phyloP scores from a whole-genome alignment of 2,113 vertebrate genomes.

The Crocuta crocuta region DNA sequence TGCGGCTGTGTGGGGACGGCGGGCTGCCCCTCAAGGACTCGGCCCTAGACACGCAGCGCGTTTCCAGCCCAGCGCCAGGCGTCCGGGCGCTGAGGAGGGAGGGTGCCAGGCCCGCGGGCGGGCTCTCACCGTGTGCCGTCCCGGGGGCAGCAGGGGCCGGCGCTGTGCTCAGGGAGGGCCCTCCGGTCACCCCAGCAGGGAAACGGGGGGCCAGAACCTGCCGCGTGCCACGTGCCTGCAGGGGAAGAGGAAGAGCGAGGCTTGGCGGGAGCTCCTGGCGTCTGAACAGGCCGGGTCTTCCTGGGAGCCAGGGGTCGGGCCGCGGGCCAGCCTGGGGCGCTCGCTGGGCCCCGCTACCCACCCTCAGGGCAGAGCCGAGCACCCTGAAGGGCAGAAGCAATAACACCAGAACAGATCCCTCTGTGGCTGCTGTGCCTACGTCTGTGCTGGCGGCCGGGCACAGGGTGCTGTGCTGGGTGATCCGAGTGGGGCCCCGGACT shows the following conservation, averaged over 20 bases:
- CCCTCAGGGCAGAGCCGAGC: neutral
- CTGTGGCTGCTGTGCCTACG: neutral
- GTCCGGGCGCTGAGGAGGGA: neutral
- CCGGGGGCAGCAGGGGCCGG: neutral
- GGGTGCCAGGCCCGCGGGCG: neutral
- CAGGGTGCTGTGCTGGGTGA: neutral
- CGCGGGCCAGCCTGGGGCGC: neutral
- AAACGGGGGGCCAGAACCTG: neutral
- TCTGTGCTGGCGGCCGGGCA: neutral
- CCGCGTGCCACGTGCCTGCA: neutral
- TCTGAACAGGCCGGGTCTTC: too few species aligned
- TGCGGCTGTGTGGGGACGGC: neutral
- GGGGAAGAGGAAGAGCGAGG: neutral
- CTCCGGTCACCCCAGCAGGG: neutral
- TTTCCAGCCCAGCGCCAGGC: neutral
- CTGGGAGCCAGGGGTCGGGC: neutral
- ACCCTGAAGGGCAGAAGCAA: neutral
- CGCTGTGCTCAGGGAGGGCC: too few species aligned
- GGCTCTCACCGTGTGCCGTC: neutral
- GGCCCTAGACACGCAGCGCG: neutral
- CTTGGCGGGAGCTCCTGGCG: neutral
- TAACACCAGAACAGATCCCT: neutral
- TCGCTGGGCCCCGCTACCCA: fast-evolving
- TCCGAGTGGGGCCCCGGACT: neutral
- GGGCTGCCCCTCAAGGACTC: neutral